These are phyloP conservation scores for Hydractinia echinata DNA, from an alignment of 30 jellyfish, hydroid and myxozoan genomes.

Conservation along the genomic window DNA sequence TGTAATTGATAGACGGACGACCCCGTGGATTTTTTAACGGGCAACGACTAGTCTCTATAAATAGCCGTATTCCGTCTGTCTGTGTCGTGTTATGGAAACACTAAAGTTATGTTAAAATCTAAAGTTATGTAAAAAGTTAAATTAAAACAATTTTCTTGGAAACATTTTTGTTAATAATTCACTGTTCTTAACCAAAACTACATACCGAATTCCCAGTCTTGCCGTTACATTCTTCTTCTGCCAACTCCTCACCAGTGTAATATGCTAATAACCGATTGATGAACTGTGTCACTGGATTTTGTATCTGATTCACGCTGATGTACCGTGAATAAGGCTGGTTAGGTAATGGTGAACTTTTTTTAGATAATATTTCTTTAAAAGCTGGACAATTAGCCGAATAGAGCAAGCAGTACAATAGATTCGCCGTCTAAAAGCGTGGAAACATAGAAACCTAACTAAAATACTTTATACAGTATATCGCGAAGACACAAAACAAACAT, in stretches of 20 bases:
- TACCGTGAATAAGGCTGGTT: conserved; percentile 82
- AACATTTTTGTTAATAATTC: no score
- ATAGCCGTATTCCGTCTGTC: no score
- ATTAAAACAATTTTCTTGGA: no score
- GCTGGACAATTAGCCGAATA: conserved; percentile 95
- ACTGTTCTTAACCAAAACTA: neutral
- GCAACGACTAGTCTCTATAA: no score
- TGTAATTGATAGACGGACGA: no score
- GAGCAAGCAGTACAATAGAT: conserved; percentile 69
- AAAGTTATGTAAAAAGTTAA: no score
- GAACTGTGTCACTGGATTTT: conserved; percentile 78
- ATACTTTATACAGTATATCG: neutral
- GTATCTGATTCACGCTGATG: conserved; percentile 86
- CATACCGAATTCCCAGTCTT: conserved; percentile 44
- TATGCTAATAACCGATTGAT: conserved; percentile 57
- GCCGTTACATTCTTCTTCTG: conserved; percentile 27
- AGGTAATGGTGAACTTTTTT: conserved; percentile 49
- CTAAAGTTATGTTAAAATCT: no score
- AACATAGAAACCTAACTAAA: neutral
- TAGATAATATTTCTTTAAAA: conserved; percentile 71
- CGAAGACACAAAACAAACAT: neutral
- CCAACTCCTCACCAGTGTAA: conserved; percentile 72
- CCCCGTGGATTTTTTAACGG: no score
- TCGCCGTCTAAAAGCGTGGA: conserved; percentile 58
- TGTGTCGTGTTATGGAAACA: no score